Percentiles rank a stretch among this genome's conserved stretches.
These are phyloP conservation scores for Notamacropus eugenii DNA, from an alignment of 2,797 vertebrate species.

Conservation along the genomic window DNA sequence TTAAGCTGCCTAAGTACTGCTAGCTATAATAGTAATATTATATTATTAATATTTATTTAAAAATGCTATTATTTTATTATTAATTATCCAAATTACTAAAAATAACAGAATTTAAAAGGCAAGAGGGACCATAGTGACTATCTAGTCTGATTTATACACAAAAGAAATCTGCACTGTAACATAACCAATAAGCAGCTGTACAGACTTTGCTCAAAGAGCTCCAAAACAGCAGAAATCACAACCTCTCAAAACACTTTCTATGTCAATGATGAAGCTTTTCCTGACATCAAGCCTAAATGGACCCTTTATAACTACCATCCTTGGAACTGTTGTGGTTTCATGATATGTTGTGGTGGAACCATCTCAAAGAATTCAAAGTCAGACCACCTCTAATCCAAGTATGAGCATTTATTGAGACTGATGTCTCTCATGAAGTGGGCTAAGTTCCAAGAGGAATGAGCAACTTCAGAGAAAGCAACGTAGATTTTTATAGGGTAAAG, in stretches of 20 bases:
- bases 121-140: neutral
- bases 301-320: neutral
- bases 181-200: neutral
- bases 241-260: neutral
- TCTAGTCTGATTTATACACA: neutral
- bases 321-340: neutral
- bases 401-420: too few species aligned
- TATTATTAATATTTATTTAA: neutral
- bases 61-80: neutral
- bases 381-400: too few species aligned
- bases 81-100: neutral
- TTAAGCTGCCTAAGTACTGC: neutral
- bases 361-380: too few species aligned
- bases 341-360: too few species aligned
- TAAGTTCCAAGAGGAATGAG: too few species aligned
- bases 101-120: neutral
- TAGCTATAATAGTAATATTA: neutral
- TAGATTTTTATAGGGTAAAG: too few species aligned
- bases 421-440: too few species aligned
- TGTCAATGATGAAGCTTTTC: neutral
- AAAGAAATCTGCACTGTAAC: neutral
- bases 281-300: neutral
- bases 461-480: too few species aligned
- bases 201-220: neutral
- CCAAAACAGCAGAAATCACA: neutral